phyloP scores from a whole-genome alignment of 2,888 invertebrate genomes.

The Dolomedes plantarius region DNA sequence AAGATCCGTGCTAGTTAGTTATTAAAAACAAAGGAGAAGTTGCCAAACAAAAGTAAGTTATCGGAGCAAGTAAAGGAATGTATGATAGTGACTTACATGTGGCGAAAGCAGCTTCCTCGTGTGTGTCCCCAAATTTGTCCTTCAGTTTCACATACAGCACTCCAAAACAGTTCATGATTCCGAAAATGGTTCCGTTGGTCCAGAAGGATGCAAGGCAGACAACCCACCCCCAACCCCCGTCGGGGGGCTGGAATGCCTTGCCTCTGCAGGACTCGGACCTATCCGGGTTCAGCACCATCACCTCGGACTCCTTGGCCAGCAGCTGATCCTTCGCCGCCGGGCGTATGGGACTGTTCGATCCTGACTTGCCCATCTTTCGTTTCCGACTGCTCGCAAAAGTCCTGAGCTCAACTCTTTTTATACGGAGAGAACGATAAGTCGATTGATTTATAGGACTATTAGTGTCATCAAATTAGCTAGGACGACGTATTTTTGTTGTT shows the following conservation, averaged over 20 bases:
- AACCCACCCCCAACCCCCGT: conserved; percentile 72
- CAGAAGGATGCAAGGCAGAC: conserved; percentile 85
- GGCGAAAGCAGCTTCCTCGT: conserved; percentile 84
- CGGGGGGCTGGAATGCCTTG: conserved; percentile 51
- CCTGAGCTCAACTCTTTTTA: not conserved
- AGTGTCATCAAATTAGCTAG: conserved; percentile 1
- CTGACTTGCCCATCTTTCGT: conserved; percentile 41
- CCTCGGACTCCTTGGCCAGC: conserved; percentile 17
- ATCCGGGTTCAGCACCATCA: not conserved
- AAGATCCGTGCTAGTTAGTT: too few species aligned
- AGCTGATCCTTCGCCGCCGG: conserved; percentile 27
- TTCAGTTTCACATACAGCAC: conserved; percentile 85
- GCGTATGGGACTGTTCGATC: conserved; percentile 32
- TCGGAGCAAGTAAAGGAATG: too few species aligned
- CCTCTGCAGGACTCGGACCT: not conserved
- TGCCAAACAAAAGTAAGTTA: too few species aligned
- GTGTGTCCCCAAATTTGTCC: conserved; percentile 80
- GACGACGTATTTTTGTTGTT: conserved; percentile 66
- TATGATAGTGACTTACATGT: conserved; percentile 81
- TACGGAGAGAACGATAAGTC: not conserved
- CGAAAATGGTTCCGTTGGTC: conserved; percentile 92
- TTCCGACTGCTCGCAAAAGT: not conserved
- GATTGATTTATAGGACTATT: not conserved
- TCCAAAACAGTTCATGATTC: conserved; percentile 92
- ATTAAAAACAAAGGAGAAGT: too few species aligned